phyloP scores from a whole-genome alignment of 2,797 vertebrate species.

The Tragopan temminckii region DNA sequence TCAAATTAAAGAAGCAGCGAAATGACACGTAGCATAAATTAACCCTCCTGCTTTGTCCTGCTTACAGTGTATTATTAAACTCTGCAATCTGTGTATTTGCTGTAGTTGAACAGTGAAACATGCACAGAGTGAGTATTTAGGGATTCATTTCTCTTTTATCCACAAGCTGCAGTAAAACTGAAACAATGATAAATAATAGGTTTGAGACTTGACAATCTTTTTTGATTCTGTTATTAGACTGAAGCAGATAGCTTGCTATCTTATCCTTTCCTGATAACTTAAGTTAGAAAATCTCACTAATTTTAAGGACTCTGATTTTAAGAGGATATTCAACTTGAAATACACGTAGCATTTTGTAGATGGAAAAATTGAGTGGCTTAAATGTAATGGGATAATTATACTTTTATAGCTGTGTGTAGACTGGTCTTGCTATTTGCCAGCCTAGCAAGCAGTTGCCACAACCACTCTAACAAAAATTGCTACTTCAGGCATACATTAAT shows the following conservation, averaged over 20 bases:
- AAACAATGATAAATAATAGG: slow-evolving; percentile 34
- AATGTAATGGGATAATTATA: not conserved
- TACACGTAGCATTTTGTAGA: not conserved
- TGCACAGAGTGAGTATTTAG: not conserved
- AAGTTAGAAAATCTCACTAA: slow-evolving; percentile 20
- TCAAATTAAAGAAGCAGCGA: slow-evolving; percentile 50
- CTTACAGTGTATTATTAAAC: not conserved
- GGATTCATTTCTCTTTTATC: slow-evolving; percentile 23
- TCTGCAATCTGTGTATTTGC: not conserved
- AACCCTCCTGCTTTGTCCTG: slow-evolving; percentile 6
- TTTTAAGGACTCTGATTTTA: slow-evolving; percentile 22
- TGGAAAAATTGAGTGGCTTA: not conserved
- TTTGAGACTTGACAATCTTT: not conserved
- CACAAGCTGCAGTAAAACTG: slow-evolving; percentile 26
- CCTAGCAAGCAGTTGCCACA: not conserved
- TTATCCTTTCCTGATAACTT: not conserved
- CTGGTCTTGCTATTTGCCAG: not conserved
- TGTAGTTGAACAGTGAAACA: slow-evolving; percentile 3
- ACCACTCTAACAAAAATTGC: not conserved
- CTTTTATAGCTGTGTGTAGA: not conserved
- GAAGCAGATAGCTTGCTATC: not conserved
- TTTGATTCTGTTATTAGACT: slow-evolving; percentile 19
- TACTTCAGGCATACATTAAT: not conserved
- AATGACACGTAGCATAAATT: slow-evolving; percentile 27
- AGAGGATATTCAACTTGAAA: not conserved